Percentiles rank a stretch among this genome's conserved stretches.
These are phyloP conservation scores for Alca torda DNA, from an alignment of 2,797 vertebrate species.

Conservation along the genomic window DNA sequence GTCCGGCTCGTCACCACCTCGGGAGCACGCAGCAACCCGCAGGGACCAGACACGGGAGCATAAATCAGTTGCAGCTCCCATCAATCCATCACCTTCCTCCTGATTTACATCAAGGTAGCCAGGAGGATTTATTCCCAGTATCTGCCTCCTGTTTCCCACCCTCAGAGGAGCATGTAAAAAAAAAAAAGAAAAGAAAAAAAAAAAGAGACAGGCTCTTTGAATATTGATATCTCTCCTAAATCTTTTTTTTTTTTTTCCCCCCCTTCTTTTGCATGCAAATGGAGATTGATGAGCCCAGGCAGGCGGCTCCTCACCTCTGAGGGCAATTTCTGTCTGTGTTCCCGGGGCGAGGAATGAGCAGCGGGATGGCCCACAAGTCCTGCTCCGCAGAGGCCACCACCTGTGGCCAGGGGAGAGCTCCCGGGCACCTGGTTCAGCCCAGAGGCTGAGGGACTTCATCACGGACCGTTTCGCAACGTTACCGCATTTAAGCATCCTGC, in stretches of 20 bases:
- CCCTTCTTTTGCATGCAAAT: neutral
- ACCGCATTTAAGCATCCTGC: fast-evolving
- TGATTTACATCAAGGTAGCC: slow-evolving; percentile 2
- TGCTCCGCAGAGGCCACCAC: neutral
- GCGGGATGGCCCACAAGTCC: neutral
- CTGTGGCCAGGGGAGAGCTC: neutral
- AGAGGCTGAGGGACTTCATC: fast-evolving
- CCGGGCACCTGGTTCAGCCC: neutral
- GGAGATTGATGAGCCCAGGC: slow-evolving; percentile 17
- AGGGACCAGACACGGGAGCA: neutral
- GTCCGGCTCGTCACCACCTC: neutral
- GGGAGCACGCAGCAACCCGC: neutral
- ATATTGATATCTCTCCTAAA: neutral
- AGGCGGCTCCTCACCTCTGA: neutral
- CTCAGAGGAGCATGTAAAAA: neutral
- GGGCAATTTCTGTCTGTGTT: neutral
- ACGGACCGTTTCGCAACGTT: fast-evolving
- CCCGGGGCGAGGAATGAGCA: neutral
- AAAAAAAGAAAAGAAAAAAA: neutral
- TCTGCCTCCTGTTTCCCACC: neutral
- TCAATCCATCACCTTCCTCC: slow-evolving; percentile 12
- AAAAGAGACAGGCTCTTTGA: neutral
- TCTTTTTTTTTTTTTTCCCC: neutral
- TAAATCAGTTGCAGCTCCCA: neutral
- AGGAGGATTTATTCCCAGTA: neutral